phyloP scores from a whole-genome alignment of 2,888 invertebrate species.

The Agonopterix alstromeriana region DNA sequence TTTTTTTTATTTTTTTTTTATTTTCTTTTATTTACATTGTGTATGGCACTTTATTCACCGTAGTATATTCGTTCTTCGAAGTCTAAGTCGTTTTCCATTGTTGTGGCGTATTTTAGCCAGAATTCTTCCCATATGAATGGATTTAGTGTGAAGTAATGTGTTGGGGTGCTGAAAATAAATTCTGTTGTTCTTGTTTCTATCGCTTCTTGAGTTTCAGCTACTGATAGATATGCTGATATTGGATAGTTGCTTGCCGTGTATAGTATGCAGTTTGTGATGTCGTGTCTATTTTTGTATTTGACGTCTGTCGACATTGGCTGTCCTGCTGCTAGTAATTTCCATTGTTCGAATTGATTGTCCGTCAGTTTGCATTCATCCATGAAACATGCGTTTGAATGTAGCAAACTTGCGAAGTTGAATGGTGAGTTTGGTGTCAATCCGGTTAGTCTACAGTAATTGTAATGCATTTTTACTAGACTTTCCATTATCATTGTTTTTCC shows the following conservation, averaged over 20 bases:
- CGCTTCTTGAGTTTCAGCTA: neutral
- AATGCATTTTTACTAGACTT: slow-evolving; percentile 15
- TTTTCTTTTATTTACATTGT: neutral
- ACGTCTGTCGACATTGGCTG: neutral
- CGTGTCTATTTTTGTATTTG: neutral
- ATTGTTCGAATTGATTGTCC: slow-evolving; percentile 32
- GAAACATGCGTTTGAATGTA: slow-evolving; percentile 23
- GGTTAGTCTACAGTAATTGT: slow-evolving; percentile 17
- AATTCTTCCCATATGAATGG: neutral
- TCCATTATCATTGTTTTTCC: slow-evolving; percentile 24
- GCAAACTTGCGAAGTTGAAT: slow-evolving; percentile 20
- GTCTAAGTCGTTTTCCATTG: neutral
- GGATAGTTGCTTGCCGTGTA: neutral
- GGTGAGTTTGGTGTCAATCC: slow-evolving; percentile 17
- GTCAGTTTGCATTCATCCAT: slow-evolving; percentile 31
- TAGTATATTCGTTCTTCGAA: neutral
- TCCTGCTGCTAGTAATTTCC: slow-evolving; percentile 14
- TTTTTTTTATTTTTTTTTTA: neutral
- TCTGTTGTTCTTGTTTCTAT: neutral
- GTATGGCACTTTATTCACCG: neutral
- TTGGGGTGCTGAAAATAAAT: neutral
- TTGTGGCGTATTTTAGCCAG: neutral
- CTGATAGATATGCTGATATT: neutral
- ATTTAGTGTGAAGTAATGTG: neutral
- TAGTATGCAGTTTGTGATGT: neutral